A percentile compares a stretch with the other conserved stretches of the same genome.
Conservation (phyloP, 2,888 invertebrate genomes). For the Cenopis cana region DNA sequence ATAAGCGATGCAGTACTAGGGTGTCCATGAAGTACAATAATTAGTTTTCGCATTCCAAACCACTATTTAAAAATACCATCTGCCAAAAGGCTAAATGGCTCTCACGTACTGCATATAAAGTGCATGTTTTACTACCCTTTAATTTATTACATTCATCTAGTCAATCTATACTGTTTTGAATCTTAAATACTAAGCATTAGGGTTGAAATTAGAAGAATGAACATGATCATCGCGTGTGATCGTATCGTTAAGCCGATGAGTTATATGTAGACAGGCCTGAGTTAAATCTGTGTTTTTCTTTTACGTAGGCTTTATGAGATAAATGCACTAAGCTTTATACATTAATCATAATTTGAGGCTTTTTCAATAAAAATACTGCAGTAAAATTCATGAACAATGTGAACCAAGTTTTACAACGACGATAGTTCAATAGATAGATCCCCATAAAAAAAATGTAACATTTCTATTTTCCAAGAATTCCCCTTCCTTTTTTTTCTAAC, state of each 20-base stretch:
- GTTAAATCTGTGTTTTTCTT: slow-evolving; percentile 19
- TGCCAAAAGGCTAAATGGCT: slow-evolving; percentile 38
- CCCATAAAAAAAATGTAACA: too few relatives aligned
- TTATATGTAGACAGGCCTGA: slow-evolving; percentile 30
- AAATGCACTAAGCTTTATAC: slow-evolving; percentile 2
- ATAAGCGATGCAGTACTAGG: slow-evolving; percentile 25
- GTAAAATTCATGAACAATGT: too few relatives aligned
- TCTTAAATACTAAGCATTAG: background rate
- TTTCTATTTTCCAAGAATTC: too few relatives aligned
- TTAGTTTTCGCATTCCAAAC: slow-evolving; percentile 25
- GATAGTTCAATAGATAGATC: too few relatives aligned
- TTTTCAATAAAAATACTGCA: too few relatives aligned
- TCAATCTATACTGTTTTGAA: background rate
- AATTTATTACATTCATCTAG: slow-evolving; percentile 25
- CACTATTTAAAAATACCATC: slow-evolving; percentile 39
- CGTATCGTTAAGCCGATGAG: slow-evolving; percentile 36
- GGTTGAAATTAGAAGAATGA: slow-evolving; percentile 3
- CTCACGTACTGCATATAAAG: slow-evolving; percentile 43
- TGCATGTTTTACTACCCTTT: slow-evolving; percentile 39
- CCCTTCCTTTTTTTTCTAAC: background rate
- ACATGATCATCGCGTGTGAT: slow-evolving; percentile 27
- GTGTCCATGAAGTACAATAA: slow-evolving; percentile 39
- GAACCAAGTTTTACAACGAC: too few relatives aligned
- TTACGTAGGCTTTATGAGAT: background rate
- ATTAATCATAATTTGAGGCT: background rate